These are phyloP conservation scores for Sphecodes monilicornis DNA, from an alignment of 2,888 invertebrate genomes.

Conservation along the genomic window DNA sequence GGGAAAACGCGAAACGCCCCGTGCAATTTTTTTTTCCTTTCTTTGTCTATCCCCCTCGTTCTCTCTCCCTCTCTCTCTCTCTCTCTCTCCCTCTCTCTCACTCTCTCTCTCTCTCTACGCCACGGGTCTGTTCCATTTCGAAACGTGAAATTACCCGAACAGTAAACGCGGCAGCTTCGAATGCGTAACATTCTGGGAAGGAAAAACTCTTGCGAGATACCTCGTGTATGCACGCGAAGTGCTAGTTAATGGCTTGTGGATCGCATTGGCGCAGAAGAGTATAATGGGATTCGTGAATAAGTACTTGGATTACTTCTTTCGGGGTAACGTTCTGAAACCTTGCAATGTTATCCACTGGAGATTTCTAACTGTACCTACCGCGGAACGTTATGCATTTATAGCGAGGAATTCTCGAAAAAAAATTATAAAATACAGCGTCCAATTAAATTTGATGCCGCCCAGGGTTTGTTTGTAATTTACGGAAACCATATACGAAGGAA, in stretches of 20 bases:
- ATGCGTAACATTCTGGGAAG: slow-evolving; percentile 1
- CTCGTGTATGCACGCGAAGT: not conserved
- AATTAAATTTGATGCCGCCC: not conserved
- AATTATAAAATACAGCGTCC: not conserved
- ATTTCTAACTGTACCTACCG: not conserved
- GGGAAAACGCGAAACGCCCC: not conserved
- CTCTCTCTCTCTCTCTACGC: not conserved
- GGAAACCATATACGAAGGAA: not conserved
- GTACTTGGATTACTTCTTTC: not conserved
- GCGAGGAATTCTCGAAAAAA: not conserved
- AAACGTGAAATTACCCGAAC: slow-evolving; percentile 25
- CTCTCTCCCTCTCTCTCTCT: not conserved
- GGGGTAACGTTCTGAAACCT: not conserved
- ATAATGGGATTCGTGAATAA: slow-evolving; percentile 1
- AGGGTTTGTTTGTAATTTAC: not conserved
- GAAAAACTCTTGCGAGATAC: slow-evolving; percentile 13
- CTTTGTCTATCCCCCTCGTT: not conserved
- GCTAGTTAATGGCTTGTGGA: slow-evolving; percentile 14
- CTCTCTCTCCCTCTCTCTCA: too few relatives aligned
- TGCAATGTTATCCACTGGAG: not conserved
- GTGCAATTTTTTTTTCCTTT: not conserved
- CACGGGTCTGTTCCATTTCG: slow-evolving; percentile 22
- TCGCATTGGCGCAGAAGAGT: slow-evolving; percentile 13
- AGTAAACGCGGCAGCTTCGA: slow-evolving; percentile 2
- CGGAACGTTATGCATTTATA: slow-evolving; percentile 1